Conservation (phyloP, 2,797 vertebrate genomes). For the Paguma larvata region DNA sequence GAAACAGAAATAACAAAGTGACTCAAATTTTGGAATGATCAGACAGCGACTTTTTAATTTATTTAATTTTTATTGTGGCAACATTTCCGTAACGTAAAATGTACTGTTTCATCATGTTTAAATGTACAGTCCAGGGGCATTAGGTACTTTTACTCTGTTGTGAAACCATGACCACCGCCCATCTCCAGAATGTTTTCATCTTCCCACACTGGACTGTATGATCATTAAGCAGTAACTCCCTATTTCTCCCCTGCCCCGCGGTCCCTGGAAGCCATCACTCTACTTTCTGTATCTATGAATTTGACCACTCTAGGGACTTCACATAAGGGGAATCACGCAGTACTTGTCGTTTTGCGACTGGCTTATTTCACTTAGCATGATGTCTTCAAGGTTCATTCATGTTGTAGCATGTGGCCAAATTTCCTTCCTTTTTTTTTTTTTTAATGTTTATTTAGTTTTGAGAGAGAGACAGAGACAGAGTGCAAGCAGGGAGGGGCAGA, state of each 20-base stretch:
- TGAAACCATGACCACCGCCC: neutral
- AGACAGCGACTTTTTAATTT: neutral
- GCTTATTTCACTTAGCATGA: conserved; percentile 8
- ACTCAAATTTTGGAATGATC: conserved; percentile 43
- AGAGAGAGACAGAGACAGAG: too few species aligned
- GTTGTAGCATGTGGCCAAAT: neutral
- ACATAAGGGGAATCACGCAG: neutral
- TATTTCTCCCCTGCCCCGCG: neutral
- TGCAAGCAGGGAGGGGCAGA: too few species aligned
- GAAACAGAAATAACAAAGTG: neutral
- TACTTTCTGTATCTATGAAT: neutral
- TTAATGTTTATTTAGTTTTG: too few species aligned
- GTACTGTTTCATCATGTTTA: neutral
- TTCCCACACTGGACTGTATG: conserved; percentile 37
- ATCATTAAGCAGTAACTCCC: neutral
- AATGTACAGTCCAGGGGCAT: neutral
- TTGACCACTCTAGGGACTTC: neutral
- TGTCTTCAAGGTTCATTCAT: neutral
- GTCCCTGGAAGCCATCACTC: neutral
- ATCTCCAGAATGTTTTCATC: neutral
- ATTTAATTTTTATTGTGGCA: neutral
- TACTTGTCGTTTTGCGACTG: neutral
- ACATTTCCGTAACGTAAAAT: neutral
- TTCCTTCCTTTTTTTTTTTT: neutral
- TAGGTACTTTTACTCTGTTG: neutral